Evolutionary conservation across 2,888 invertebrate species (phyloP), one percentile per base, ranked within the genome.

Genomic region (Epistrophe eligans): DNA sequence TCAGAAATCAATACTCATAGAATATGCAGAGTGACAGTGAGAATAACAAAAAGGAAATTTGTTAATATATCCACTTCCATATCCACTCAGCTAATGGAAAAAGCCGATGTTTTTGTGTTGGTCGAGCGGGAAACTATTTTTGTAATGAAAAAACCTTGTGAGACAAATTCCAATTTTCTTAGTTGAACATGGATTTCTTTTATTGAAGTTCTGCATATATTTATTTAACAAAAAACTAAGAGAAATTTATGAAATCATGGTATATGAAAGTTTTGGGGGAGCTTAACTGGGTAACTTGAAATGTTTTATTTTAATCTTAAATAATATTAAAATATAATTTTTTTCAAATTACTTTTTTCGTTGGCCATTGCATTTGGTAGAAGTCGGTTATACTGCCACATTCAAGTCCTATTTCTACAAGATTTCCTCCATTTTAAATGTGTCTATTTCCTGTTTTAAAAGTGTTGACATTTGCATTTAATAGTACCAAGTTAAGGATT

Each of bases 1-100:
- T 52, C 58, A 60, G 50, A 40, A 72, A 79, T 72, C 72, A 72
- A 57, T 48, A 64, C 38, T 72, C 72, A 72, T 79, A 38, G 48
- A 79, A 64, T 72, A 72, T 79, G 79, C 52, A 71, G 62, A 62
- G 28, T 62, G 71, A 71, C 52, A 62, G 17, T 55, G 32, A 24
- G 19, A 71, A 52, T 60, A 62, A 62, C 19, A 43, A 48, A 55
- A 57, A 38, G 67, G 66, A 77, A 32, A 67, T 66, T 67, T 55
- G n/a, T 57, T 66, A 55, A 43, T 55, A 76, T 11, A 15, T 55
- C 64, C 52, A 76, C 76, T 40, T 52, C 64, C 64, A 76, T 64
- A 45, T 55, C 55, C 55, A 55, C 55, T 55, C n/a, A 40, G 55
- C 55, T 55, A 55, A 70, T 70, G 55, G 55, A 55, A 70, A 52